phyloP scores from a whole-genome alignment of 92 coral and sea anemone species.

The Hydrozoanthus gracilis region DNA sequence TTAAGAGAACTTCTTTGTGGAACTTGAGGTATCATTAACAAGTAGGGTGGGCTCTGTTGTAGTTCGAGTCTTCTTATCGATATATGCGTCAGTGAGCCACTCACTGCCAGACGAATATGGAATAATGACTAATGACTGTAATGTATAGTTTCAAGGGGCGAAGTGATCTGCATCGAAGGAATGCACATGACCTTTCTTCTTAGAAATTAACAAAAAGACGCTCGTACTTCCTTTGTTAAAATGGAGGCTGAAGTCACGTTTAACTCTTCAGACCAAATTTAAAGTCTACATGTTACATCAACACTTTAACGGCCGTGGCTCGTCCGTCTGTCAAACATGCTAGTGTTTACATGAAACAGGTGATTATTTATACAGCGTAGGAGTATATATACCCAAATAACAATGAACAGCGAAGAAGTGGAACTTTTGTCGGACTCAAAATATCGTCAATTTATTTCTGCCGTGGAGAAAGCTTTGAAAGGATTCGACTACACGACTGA shows the following conservation, averaged over 20 bases:
- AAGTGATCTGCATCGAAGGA: background rate
- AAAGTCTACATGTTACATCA: background rate
- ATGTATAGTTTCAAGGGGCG: background rate
- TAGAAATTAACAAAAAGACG: background rate
- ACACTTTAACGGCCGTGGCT: background rate
- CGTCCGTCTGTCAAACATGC: background rate
- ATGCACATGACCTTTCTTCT: background rate
- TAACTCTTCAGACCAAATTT: too few relatives aligned
- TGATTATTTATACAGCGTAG: background rate
- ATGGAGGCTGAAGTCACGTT: too few relatives aligned
- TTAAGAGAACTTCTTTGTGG: background rate
- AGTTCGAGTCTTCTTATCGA: too few relatives aligned
- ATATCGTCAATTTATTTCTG: slow-evolving; percentile 94
- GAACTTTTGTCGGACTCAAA: slow-evolving; percentile 93
- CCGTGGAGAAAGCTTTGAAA: slow-evolving; percentile 94
- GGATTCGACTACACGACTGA: slow-evolving; percentile 95
- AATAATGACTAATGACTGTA: too few relatives aligned
- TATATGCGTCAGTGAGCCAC: too few relatives aligned
- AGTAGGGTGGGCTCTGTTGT: too few relatives aligned
- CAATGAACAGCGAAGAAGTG: slow-evolving; percentile 89
- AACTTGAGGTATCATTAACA: background rate
- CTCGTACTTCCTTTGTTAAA: background rate
- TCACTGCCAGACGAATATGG: too few relatives aligned
- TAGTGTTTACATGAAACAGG: background rate
- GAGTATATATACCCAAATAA: background rate